phyloP scores from a whole-genome alignment of 2,888 invertebrate genomes.

The Hirtodrosophila duncani region DNA sequence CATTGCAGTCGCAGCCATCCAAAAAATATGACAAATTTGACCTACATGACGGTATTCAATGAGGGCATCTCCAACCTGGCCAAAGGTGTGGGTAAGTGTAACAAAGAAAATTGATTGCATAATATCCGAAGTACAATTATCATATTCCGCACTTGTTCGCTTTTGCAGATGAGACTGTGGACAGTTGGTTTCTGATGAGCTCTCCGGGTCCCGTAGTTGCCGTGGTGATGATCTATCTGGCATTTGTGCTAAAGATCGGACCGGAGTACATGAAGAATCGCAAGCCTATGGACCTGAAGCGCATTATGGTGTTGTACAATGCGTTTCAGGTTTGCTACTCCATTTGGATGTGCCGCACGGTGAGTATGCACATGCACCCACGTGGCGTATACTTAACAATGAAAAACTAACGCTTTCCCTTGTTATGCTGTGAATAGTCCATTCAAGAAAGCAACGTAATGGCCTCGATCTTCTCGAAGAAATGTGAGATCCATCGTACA shows the following conservation, averaged over 20 bases:
- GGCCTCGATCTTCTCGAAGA: constrained; percentile 71
- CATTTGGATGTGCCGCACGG: constrained; percentile 81
- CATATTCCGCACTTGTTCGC: constrained; percentile 19
- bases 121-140: too few species aligned
- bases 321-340: constrained; percentile 93
- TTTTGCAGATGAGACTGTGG: constrained; percentile 84
- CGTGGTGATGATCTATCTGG: constrained; percentile 83
- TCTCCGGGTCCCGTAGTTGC: constrained; percentile 85
- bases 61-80: constrained; percentile 74
- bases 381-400: constrained; percentile 15
- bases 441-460: constrained; percentile 72
- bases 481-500: constrained; percentile 73
- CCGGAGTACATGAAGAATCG: constrained; percentile 87
- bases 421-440: constrained; percentile 45
- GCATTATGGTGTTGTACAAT: constrained; percentile 88
- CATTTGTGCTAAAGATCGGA: constrained; percentile 87
- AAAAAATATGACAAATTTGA: constrained; percentile 74
- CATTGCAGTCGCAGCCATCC: constrained; percentile 25
- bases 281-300: constrained; percentile 86
- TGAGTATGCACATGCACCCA: constrained; percentile 50
- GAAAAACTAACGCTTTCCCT: neutral
- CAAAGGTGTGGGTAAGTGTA: constrained; percentile 74
- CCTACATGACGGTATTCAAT: constrained; percentile 74
- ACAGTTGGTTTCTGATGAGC: constrained; percentile 88
- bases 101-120: neutral